Base-by-base conservation (phyloP, 2,888 invertebrate species). In the Hemithea aestivaria region DNA sequence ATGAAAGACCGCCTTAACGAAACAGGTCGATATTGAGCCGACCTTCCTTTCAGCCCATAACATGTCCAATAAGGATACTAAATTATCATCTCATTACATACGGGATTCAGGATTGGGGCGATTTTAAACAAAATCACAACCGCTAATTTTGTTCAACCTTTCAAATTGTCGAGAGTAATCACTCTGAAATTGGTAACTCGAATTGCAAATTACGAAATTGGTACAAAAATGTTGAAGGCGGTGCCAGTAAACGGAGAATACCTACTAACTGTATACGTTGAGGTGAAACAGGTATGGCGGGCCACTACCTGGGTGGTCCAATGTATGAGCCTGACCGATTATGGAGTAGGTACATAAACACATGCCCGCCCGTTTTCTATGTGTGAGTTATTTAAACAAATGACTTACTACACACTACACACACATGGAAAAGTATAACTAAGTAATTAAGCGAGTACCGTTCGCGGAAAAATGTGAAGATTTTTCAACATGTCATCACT, bases 151-250 rank as follows among this genome's bases (percentile, higher is more conserved):
- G 57, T 57, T 38, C 32, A 33, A 33, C 48, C 40, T 75, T 74
- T 76, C 65, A 2, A 5, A 16, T 16, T 16, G 2, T 60, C 58
- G 53, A 56, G 64, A 54, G 63, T 81, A 75, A 79, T 79, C 70
- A 76, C 65, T 77, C 66, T n/a, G n/a, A 77, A 80, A 83, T 83
- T 80, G 71, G 73, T 77, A 76, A 74, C 67, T 66, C 62, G 77
- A 73, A 73, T 70, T 69, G 73, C 73, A 80, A 83, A 84, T 84
- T 83, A 75, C 78, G 53, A 76, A 80, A 81, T 80, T 81, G 72
- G 60, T 67, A 69, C 65, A 60, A 63, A 74, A 67, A 56, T 51
- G 52, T 48, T 58, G 42, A 44, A 59, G 57, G 62, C 52, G 61
- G 57, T 48, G 45, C 52, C 52, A 56, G 59, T 50, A 58, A 50